Evolutionary conservation across 1,140 invertebrate species (phyloP), one percentile per base, ranked within the genome.

Genomic region (Druon quercuslanigerum): DNA sequence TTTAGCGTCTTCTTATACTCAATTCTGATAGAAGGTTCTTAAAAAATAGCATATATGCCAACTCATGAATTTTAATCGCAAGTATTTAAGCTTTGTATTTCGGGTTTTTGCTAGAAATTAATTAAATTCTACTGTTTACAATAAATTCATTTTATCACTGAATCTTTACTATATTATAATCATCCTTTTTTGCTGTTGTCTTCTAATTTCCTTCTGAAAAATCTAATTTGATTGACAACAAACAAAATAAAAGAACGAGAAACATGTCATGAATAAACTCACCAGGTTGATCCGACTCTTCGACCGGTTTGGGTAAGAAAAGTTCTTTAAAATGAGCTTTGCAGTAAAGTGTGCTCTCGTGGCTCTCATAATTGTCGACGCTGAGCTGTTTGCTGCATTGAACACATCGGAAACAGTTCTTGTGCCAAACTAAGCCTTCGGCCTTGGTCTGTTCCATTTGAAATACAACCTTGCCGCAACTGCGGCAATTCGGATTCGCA

Each of bases 391-490:
- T 98, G 84, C 95, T 95, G 89, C 97, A 98, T 88, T 97, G 95
- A 60, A 94, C 93, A 86, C 97, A 98, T 82, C 96, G 92, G 92
- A 98, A 97, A 91, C 97, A 98, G 87, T 96, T 95, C 89, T 97
- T 98, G 89, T 98, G 97, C 95, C 96, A 98, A 71, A 96, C 93
- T 40, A 94, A 91, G 83, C 95, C 95, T 89, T 97, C 97, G 2
- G 96, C 96, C 90, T 97, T 97, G 76, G 97, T 94, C 85, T 97
- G 94, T 90, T 98, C 97, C 97, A 98, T 98, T 91, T 97, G 96
- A 91, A 98, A 98, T 12, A 98, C 97, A 74, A 95, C 94, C 86
- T 97, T 96, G n/a, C 93, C 92, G 89, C 97, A 98, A 77, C 94
- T 93, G 83, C 94, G 94, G 87, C 97, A 98, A 75, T 93, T 94